Evolutionary conservation across 2,797 vertebrate genomes (phyloP), one percentile per base, ranked within the genome.

Genomic region (Ceyx erithaca): DNA sequence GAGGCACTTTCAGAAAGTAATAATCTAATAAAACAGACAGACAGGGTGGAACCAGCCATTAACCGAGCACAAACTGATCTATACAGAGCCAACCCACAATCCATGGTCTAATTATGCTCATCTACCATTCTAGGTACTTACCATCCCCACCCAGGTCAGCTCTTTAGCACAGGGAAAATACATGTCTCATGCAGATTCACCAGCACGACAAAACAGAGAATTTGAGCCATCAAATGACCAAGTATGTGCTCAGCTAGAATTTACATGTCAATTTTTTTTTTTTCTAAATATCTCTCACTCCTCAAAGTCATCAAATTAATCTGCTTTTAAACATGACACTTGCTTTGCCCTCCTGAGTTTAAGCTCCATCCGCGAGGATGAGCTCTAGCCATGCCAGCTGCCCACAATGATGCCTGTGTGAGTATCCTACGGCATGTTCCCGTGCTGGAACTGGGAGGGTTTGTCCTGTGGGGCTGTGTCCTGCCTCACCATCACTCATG

Each of bases 1-100:
- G 92, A 96, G 33, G 52, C 82, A 52, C 90, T 96, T 94, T 92
- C 90, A 94, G 92, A 95, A 94, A 96, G 76, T 92, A 93, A 94
- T 94, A 94, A 96, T 93, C 95, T 91, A 95, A 93, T 94, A 94
- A 95, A 96, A 93, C 49, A 77, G 92, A 94, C 92, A 96, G 96
- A 95, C 95, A 93, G 94, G 90, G 94, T 90, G 95, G 94, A 96
- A 96, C 95, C 94, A 94, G 94, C 94, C 86, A 89, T 72, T 93
- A 94, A 83, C 8, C 41, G 48, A 87, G 94, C 92, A 93, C 76
- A 87, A 95, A 92, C 92, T 87, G 93, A 94, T 94, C 81, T 93
- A 89, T 85, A 94, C 3, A 4, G 86, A 95, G 93, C 92, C 84
- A 96, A 63, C 88, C 92, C 94, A 83, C 86, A 90, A 62, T 62